phyloP scores from a whole-genome alignment of 2,888 invertebrate species.

The Blera fallax region DNA sequence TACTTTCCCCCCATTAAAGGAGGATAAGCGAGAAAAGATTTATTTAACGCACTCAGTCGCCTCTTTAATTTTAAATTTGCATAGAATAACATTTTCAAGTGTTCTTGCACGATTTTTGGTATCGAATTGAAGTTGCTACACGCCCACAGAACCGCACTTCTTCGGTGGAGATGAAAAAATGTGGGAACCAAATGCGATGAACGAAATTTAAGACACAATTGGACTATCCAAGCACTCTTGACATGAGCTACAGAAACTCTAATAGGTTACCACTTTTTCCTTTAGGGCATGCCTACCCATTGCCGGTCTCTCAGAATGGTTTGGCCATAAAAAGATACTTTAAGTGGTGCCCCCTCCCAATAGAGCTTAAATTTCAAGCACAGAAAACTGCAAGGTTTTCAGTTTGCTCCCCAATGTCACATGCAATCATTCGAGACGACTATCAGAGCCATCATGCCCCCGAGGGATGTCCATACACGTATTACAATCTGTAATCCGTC shows the following conservation, averaged over 20 bases:
- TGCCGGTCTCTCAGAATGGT: no score
- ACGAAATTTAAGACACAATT: not conserved
- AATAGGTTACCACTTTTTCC: not conserved
- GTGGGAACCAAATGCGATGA: not conserved
- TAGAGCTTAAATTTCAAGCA: not conserved
- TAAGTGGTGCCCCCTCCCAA: no score
- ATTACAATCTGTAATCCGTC: conserved; percentile 22
- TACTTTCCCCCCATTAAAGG: not conserved
- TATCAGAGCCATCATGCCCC: conserved; percentile 34
- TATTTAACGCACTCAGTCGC: not conserved
- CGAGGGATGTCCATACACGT: conserved; percentile 20
- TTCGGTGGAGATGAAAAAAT: not conserved
- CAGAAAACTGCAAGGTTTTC: not conserved
- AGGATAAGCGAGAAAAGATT: not conserved
- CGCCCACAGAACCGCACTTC: not conserved
- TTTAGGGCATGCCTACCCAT: not conserved
- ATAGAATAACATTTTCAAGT: conserved; percentile 6
- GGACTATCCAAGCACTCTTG: not conserved
- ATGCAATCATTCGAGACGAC: conserved; percentile 56
- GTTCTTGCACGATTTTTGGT: conserved; percentile 15
- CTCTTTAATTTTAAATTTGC: not conserved
- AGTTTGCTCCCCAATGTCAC: conserved; percentile 43
- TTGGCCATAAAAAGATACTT: no score
- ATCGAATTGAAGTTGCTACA: not conserved
- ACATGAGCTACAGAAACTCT: not conserved